These are phyloP conservation scores for Leucosticte australis DNA, from an alignment of 2,113 vertebrate species.

Conservation along the genomic window DNA sequence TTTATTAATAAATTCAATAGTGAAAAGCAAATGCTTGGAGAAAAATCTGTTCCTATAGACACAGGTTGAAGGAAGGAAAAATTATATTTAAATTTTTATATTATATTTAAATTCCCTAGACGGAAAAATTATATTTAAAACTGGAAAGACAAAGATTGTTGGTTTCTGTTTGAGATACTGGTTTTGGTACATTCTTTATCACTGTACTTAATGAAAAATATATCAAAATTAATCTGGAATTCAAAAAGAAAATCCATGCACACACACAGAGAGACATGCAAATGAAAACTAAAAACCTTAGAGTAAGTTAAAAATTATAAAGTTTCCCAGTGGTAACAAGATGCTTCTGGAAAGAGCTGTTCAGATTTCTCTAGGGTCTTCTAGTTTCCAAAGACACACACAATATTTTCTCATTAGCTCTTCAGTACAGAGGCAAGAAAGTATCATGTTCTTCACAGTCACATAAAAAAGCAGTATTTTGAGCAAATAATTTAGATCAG, in stretches of 20 bases:
- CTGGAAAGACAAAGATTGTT: neutral
- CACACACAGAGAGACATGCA: neutral
- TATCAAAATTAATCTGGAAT: constrained; percentile 1
- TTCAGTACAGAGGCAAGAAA: constrained; percentile 48
- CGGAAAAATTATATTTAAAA: neutral
- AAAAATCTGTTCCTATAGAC: neutral
- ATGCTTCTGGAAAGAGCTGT: constrained; percentile 57
- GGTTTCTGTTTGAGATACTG: neutral
- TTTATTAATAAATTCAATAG: neutral
- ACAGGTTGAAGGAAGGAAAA: neutral
- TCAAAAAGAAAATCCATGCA: constrained; percentile 11
- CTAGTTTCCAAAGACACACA: constrained; percentile 65
- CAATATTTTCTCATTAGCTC: constrained; percentile 75
- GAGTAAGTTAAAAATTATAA: constrained; percentile 57
- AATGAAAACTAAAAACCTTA: constrained; percentile 37
- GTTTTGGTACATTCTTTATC: neutral
- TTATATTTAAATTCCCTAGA: neutral
- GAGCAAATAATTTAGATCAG: constrained; percentile 54
- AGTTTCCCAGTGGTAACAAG: constrained; percentile 62
- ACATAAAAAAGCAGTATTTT: constrained; percentile 49
- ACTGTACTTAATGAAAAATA: neutral
- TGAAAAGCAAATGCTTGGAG: neutral
- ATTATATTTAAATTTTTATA: neutral
- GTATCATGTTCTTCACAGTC: constrained; percentile 34
- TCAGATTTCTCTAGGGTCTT: constrained; percentile 68